Conservation (phyloP, 2,113 vertebrate genomes). For the Corvus hawaiiensis region DNA sequence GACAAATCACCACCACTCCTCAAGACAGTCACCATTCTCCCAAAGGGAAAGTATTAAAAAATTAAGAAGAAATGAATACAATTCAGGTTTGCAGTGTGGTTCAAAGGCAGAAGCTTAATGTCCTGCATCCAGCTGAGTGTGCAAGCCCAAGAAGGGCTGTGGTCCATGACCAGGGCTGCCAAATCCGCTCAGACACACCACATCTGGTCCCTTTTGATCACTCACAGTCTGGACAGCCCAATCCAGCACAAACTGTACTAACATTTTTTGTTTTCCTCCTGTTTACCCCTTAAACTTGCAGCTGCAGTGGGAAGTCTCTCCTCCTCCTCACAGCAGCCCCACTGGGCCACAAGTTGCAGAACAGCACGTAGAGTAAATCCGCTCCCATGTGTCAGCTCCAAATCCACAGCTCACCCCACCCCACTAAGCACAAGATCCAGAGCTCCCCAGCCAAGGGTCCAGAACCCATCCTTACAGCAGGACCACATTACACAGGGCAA, state of each 20-base stretch:
- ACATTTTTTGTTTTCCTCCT: constrained; percentile 7
- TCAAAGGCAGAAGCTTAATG: background rate
- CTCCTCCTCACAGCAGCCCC: constrained; percentile 26
- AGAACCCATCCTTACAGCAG: background rate
- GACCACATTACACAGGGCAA: background rate
- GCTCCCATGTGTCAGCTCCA: background rate
- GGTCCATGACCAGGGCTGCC: background rate
- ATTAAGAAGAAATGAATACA: background rate
- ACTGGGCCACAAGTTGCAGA: background rate
- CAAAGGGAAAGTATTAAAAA: background rate
- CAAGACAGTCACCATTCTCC: background rate
- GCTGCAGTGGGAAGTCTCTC: constrained; percentile 43
- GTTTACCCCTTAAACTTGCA: constrained; percentile 43
- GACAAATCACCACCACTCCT: background rate
- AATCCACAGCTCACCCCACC: background rate
- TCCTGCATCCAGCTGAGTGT: background rate
- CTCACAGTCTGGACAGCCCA: background rate
- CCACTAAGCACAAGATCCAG: background rate
- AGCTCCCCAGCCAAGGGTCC: background rate
- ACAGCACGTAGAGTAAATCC: background rate
- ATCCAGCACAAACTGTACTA: constrained; percentile 20
- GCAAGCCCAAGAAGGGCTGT: background rate
- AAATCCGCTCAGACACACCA: background rate
- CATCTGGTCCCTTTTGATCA: background rate
- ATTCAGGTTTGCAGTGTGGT: background rate